Base-by-base conservation (phyloP, 2,113 vertebrate genomes). In the Arenaria interpres region DNA sequence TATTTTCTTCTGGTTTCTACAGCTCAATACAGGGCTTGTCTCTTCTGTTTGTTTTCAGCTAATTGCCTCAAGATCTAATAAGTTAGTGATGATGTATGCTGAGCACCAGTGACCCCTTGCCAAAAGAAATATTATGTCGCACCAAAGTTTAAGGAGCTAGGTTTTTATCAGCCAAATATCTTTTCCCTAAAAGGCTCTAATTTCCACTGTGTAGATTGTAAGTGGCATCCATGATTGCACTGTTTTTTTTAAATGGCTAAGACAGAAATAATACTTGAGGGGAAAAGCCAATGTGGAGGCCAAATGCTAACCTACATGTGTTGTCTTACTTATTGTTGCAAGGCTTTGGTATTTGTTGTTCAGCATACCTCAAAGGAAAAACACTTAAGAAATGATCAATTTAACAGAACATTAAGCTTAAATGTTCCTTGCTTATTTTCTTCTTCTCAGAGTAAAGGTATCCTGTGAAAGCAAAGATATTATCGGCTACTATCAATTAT, bases 1-100 rank as follows among this genome's bases (percentile, higher is more conserved):
- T 98, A 98, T 99, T 99, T 99, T 98, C 98, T 98, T 97, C 98
- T 97, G 95, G 96, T 98, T 98, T 98, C 97, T 97, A 84, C 90
- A 97, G 98, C 98, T 99, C 99, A 99, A 99, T 99, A 98, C 98
- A 98, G 84, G 95, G 98, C 98, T 99, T 99, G 99, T 99, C 99
- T 99, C 97, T 97, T 98, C 98, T 99, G 99, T 99, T 99, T 99
- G 99, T 99, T 99, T 99, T 99, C 98, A 94, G 98, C 99, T 99
- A 99, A 99, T 99, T 99, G 99, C 98, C 98, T 99, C 97, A 97
- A 99, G 98, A 99, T 99, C 98, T 99, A 99, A 99, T 99, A 99
- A 99, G 99, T 99, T 99, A 98, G 99, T 99, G 99, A 99, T 99
- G 99, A 99, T 98, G 98, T 99, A 99, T 89, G 96, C 96, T 96